These are phyloP conservation scores for Macrotrachela quadricornifera DNA, from an alignment of 1,140 invertebrate species.

Conservation along the genomic window DNA sequence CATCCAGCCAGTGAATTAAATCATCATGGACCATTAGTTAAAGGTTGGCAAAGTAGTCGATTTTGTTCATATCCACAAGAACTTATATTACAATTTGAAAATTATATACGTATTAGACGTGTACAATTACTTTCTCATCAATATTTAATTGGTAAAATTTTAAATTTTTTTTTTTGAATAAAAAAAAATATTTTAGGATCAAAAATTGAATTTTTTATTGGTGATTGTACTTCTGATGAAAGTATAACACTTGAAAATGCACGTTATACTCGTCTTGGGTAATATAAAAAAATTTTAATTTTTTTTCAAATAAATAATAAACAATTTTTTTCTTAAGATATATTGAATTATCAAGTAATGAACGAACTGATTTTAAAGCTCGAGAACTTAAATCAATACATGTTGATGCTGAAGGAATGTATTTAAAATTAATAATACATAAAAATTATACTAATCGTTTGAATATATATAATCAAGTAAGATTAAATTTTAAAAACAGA, in stretches of 20 bases:
- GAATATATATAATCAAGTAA: constrained; percentile 58
- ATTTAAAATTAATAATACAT: constrained; percentile 58
- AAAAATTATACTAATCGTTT: constrained; percentile 51
- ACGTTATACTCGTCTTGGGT: constrained; percentile 31
- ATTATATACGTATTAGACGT: constrained; percentile 48
- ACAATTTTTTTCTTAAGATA: constrained; percentile 37
- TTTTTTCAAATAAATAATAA: background rate
- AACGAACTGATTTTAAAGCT: constrained; percentile 54
- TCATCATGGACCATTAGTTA: constrained; percentile 59
- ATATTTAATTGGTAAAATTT: constrained; percentile 42
- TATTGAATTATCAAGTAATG: constrained; percentile 56
- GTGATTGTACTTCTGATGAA: constrained; percentile 25
- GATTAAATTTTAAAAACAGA: background rate
- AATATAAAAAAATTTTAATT: constrained; percentile 5
- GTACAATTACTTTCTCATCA: constrained; percentile 76
- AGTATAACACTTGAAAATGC: constrained; percentile 22
- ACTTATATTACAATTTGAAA: constrained; percentile 56
- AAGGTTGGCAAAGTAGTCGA: constrained; percentile 59
- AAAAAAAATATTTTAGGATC: constrained; percentile 15
- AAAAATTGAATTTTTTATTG: constrained; percentile 32
- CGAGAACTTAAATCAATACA: constrained; percentile 63
- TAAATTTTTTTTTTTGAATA: too few species aligned
- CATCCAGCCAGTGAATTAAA: constrained; percentile 62
- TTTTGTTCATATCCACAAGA: constrained; percentile 62
- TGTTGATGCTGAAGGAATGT: constrained; percentile 51